A percentile compares a stretch with the other conserved stretches of the same genome.
Conservation (phyloP, 2,113 vertebrate species). For the Malurus cyaneus region DNA sequence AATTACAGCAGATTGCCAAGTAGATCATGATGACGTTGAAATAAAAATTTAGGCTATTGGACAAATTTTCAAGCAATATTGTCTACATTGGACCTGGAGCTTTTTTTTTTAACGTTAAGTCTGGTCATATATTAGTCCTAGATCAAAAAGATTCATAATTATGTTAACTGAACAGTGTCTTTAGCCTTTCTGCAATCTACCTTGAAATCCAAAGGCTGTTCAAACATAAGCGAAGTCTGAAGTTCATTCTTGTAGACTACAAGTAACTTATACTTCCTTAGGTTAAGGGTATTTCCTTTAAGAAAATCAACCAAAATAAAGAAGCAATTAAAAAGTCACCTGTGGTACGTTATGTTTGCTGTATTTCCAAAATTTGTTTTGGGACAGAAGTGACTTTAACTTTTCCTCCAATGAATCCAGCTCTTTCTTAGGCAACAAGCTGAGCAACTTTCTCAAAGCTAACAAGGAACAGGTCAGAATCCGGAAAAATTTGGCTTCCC, state of each 20-base stretch:
- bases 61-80: background rate
- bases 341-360: slow-evolving; percentile 88
- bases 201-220: background rate
- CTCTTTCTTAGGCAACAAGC: slow-evolving; percentile 80
- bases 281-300: background rate
- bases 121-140: background rate
- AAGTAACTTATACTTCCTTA: background rate
- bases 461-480: slow-evolving; percentile 91
- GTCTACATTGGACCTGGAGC: background rate
- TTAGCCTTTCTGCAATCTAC: background rate
- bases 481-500: slow-evolving; percentile 88
- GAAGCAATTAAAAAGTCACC: slow-evolving; percentile 71
- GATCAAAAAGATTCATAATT: background rate
- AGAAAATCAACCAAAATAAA: background rate
- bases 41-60: background rate
- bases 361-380: slow-evolving; percentile 96
- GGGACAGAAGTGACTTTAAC: slow-evolving; percentile 78
- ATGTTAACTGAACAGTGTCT: background rate
- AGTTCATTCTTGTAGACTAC: background rate
- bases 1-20: background rate
- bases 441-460: slow-evolving; percentile 89
- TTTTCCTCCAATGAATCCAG: slow-evolving; percentile 76
- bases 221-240: background rate
- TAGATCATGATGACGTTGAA: background rate
- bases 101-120: background rate